phyloP scores from a whole-genome alignment of 2,113 vertebrate genomes.

The Sylvilagus bachmani region DNA sequence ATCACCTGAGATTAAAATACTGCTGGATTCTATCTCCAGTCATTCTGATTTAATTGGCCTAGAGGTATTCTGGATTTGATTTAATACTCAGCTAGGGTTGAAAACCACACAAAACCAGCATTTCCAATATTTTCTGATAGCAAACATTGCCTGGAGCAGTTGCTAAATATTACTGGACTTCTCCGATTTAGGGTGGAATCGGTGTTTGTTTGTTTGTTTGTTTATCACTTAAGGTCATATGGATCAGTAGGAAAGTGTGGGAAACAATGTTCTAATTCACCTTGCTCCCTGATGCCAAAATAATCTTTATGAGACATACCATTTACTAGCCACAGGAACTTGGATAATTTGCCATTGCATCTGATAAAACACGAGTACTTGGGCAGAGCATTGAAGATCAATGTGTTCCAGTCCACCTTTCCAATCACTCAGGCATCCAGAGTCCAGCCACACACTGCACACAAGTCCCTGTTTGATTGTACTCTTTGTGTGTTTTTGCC shows the following conservation, averaged over 20 bases:
- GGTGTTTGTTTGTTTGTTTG: not conserved
- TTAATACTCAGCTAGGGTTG: not conserved
- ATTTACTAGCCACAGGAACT: not conserved
- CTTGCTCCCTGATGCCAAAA: not conserved
- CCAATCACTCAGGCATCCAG: not conserved
- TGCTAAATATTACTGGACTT: not conserved
- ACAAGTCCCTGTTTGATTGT: not conserved
- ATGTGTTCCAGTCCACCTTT: not conserved
- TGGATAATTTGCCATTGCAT: not conserved
- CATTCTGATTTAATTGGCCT: not conserved
- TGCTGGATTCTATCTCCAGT: not conserved
- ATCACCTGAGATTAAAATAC: not conserved
- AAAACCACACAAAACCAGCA: not conserved
- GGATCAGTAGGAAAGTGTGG: not conserved
- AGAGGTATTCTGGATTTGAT: not conserved
- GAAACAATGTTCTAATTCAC: not conserved
- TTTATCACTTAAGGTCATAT: not conserved
- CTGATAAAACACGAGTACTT: not conserved
- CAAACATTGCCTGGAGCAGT: not conserved
- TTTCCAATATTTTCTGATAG: not conserved
- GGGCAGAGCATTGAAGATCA: not conserved
- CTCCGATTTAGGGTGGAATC: not conserved
- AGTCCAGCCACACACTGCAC: not conserved
- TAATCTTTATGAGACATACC: constrained; percentile 16
- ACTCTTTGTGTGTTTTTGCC: not conserved